These are phyloP conservation scores for Tautogolabrus adspersus DNA, from an alignment of 2,113 vertebrate species.

Conservation along the genomic window DNA sequence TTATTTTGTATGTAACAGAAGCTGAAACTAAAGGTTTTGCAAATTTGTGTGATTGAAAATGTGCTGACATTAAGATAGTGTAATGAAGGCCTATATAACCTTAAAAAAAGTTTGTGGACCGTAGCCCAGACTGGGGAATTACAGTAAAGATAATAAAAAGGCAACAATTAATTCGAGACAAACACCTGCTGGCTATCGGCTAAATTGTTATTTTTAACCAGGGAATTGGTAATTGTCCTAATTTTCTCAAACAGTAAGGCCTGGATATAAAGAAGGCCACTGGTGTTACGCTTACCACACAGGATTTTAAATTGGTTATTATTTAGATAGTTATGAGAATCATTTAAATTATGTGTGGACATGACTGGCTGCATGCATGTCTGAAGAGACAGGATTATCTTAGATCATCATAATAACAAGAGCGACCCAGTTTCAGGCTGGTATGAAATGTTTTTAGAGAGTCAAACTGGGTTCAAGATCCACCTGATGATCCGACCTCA, in stretches of 20 bases:
- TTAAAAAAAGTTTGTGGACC: too few species aligned
- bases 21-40: too few species aligned
- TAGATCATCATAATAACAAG: constrained; percentile 22
- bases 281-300: background rate
- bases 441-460: constrained; percentile 26
- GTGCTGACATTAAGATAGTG: too few species aligned
- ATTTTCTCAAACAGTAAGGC: background rate
- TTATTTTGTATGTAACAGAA: too few species aligned
- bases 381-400: constrained; percentile 23
- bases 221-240: too few species aligned
- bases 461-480: constrained; percentile 24
- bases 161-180: too few species aligned
- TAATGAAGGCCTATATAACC: too few species aligned
- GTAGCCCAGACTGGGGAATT: too few species aligned
- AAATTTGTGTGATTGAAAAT: too few species aligned
- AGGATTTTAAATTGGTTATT: too few species aligned
- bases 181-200: constrained; percentile 7
- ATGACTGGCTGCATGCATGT: background rate
- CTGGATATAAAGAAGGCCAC: background rate
- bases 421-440: background rate
- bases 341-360: background rate
- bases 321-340: background rate
- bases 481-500: constrained; percentile 22
- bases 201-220: too few species aligned
- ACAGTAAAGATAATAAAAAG: too few species aligned